Evolutionary conservation across 2,888 invertebrate species (phyloP), one percentile per base, ranked within the genome.

Genomic region (Adineta ricciae): DNA sequence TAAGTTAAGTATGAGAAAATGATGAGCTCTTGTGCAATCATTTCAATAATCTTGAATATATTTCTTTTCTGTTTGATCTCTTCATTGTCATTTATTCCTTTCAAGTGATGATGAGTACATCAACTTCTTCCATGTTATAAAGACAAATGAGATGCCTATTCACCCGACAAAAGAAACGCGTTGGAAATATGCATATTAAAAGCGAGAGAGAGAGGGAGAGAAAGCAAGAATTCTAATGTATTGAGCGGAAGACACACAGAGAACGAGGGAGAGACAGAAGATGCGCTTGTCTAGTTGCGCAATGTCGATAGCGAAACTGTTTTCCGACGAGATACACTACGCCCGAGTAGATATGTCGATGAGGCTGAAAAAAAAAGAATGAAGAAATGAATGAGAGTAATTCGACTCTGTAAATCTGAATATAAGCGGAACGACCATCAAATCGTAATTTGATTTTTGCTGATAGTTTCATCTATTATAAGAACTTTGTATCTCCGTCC

Each of bases 1-100:
- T 46, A 19, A 64, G 32, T 64, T 19, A 64, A 64, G 32, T 64
- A 64, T 32, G 64, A 64, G 64, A 64, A 32, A 64, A 64, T 64
- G 64, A 64, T 64, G 64, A 64, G 32, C 64, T 64, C 64, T 64
- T 64, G 27, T 64, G 27, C 64, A 64, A 64, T 64, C 64, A 64
- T 27, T 32, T 32, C 11, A 32, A 64, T 64, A 64, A 64, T 64
- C 64, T 64, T 36, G 64, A 64, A 32, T 27, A 64, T 2, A 32
- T 64, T 64, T 32, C 19, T 9, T 4, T 64, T 64, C 32, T 50
- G 14, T 4, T 64, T 64, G 64, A 64, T 64, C 64, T 64, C 32
- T 64, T 27, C 19, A 64, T 64, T 64, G 64, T 64, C 64, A 16
- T 64, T 64, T 64, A 64, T 64, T 64, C 32, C n/a, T 64, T 64